Evolutionary conservation across 2,113 vertebrate species (phyloP).

Genomic region (Pampusana beccarii): DNA sequence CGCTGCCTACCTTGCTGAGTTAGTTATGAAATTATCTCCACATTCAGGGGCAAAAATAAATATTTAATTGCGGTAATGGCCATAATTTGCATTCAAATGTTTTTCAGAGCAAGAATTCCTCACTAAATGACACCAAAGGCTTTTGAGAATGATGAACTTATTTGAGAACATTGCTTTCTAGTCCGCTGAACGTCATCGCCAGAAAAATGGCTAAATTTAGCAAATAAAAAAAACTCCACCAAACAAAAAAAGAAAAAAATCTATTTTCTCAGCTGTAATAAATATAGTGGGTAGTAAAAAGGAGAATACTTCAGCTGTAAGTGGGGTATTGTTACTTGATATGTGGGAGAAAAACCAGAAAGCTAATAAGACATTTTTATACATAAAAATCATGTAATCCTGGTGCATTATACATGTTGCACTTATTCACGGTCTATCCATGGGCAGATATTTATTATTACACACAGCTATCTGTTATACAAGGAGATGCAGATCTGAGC

Average conservation of each 20-base stretch:
- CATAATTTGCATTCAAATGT: conserved; percentile 43
- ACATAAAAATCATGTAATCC: background rate
- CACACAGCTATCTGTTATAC: background rate
- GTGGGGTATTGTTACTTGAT: background rate
- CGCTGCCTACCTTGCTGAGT: background rate
- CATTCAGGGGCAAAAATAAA: background rate
- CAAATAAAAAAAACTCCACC: background rate
- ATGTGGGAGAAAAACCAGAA: background rate
- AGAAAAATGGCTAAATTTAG: conserved; percentile 54
- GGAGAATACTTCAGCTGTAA: background rate
- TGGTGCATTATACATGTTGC: background rate
- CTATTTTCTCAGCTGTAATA: conserved; percentile 12
- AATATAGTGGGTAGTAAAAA: background rate
- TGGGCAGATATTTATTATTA: background rate
- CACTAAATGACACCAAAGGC: background rate
- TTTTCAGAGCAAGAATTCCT: background rate
- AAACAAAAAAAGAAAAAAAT: background rate
- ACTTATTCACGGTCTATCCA: background rate
- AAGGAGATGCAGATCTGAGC: background rate
- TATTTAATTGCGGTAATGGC: conserved; percentile 26
- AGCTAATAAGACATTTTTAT: background rate
- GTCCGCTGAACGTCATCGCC: background rate
- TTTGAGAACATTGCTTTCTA: background rate
- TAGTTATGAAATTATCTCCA: background rate
- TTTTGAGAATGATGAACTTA: conserved; percentile 37